Evolutionary conservation across 2,888 invertebrate species (phyloP).

Genomic region (Carterocephalus palaemon): DNA sequence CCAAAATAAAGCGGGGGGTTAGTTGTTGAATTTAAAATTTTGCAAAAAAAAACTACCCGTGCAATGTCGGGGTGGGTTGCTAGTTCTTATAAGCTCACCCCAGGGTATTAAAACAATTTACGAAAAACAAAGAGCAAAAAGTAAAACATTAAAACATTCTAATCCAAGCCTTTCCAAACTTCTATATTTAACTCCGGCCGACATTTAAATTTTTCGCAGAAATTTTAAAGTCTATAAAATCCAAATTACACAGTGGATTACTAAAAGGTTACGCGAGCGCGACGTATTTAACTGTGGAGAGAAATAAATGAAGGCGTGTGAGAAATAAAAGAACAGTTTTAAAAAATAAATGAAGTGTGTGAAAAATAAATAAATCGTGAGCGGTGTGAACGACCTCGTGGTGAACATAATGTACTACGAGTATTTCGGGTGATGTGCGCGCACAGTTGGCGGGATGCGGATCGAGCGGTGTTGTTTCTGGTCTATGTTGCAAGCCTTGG

Average conservation of each 20-base stretch:
- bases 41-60: too few species aligned
- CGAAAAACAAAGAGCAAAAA: constrained; percentile 9
- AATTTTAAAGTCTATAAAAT: constrained; percentile 12
- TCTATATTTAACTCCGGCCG: neutral
- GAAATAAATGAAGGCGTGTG: constrained; percentile 16
- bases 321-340: constrained; percentile 13
- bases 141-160: constrained; percentile 10
- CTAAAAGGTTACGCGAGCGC: neutral
- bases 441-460: constrained; percentile 60
- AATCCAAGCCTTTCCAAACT: constrained; percentile 3
- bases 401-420: constrained; percentile 51
- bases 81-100: neutral
- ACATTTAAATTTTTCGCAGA: neutral
- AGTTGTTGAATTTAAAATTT: too few species aligned
- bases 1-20: too few species aligned
- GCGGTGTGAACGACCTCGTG: constrained; percentile 36
- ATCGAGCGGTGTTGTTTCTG: constrained; percentile 63
- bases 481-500: constrained; percentile 68
- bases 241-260: constrained; percentile 7
- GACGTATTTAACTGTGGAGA: constrained; percentile 1
- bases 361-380: constrained; percentile 34
- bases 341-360: constrained; percentile 33
- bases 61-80: too few species aligned
- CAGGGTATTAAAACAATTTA: constrained; percentile 6
- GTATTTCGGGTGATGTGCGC: constrained; percentile 51